Base-by-base conservation (phyloP, 2,888 invertebrate species). In the Cataglyphis livida region DNA sequence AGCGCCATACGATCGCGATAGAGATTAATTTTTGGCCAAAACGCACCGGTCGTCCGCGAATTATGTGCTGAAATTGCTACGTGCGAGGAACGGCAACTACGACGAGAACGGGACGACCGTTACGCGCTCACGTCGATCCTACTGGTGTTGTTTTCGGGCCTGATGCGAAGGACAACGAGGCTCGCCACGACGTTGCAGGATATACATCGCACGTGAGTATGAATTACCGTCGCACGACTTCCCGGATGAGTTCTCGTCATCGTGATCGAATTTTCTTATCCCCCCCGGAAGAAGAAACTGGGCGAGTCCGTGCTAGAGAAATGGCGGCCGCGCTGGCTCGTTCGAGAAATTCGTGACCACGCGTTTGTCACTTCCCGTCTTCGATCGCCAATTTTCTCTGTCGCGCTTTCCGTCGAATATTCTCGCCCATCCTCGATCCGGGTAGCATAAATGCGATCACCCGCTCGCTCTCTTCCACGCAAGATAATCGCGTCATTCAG, bases 191-290 rank as follows among this genome's bases (percentile, higher is more conserved):
- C 90, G 90, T 89, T 90, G 83, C 89, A 88, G 87, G 88, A 90
- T 85, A 84, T 88, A 87, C 82, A 91, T 92, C 91, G 90, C 91
- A 93, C 90, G 93, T 93, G 85, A 93, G 93, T 93, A 92, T 79
- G 62, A 21, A 4, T 18, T 10, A 10, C 12, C 10, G 7, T n/a
- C 18, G 51, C 6, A 25, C 7, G 5, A 6, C 15, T 66, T 38
- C 12, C 18, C 54, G 21, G 0, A 0, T 12, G 3, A 12, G 9
- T 38, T 12, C 28, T 10, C 25, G 18, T 41, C 12, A n/a, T 28
- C 48, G 18, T 6, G 51, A 5, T 35, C 51, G 18, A 10, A 65
- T 10, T 54, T 65, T 38, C 38, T 15, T 18, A 18, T 32, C 28
- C 18, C 32, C 21, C 44, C 25, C n/a, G 32, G 38, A n/a, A 61